Evolutionary conservation across 35 echinoderm and acorn worm genomes (phyloP), one percentile per base, ranked within the genome.

Genomic region (Heliocidaris tuberculata): DNA sequence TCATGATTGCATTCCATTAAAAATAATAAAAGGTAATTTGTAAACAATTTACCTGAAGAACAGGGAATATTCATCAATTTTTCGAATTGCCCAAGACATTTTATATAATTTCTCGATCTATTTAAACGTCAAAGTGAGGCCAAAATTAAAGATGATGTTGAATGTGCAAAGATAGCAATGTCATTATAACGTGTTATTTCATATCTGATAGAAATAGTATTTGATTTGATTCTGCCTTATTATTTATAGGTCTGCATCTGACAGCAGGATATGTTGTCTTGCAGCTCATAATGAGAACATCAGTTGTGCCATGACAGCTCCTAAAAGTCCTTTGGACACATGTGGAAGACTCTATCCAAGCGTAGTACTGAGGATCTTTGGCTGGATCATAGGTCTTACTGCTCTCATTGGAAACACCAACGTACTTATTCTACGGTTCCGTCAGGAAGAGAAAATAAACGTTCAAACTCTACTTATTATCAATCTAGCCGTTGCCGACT

Each of bases 401-500:
- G 98, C 98, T 29, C 85, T 99, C 12, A 86, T 96, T 16, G 98
- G 98, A 13, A 99, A 99, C 31, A 2, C 86, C 15, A 86, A 95
- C 9, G 98, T 99, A 60, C 65, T 99, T 13, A 90, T 59, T 21
- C 94, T 90, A 94, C 95, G 98, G 11, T 35, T 47, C 48, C 29
- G 48, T 88, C 92, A 48, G 59, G 59, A 93, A 29, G 85, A 87
- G 9, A 50, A 54, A 29, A 95, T 19, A 15, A 93, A 13, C 30
- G 95, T 90, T 19, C 90, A 94, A 93, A 48, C 21, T 50, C 59
- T 59, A 47, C 94, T 97, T 13, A 95, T 99, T 1, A 52, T 87
- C 13, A 99, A 97, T 94, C 90, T 99, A 12, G 97, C 96, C 60
- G 35, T 99, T 13, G 94, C 97, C 21, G 97, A 99, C 89, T 96